Conservation (phyloP, 2,113 vertebrate genomes). For the Neofelis nebulosa region DNA sequence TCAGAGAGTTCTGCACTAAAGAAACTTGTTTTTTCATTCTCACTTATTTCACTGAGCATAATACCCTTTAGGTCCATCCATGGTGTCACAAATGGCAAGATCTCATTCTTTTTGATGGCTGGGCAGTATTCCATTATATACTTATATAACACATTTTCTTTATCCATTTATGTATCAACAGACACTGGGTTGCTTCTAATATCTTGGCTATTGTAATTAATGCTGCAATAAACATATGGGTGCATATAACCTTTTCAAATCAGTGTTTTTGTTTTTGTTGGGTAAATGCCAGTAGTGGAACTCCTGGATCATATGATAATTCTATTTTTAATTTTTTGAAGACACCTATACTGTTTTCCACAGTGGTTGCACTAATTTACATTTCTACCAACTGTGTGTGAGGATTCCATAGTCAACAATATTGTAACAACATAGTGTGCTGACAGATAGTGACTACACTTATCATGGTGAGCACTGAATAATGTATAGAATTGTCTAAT, state of each 20-base stretch:
- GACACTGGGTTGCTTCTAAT: not conserved
- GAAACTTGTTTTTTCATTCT: not conserved
- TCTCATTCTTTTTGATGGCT: not conserved
- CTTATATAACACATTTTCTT: not conserved
- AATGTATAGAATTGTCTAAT: not conserved
- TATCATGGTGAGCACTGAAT: not conserved
- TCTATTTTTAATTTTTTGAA: not conserved
- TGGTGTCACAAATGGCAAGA: not conserved
- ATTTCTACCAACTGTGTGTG: not conserved
- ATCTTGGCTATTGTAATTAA: not conserved
- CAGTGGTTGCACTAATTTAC: not conserved
- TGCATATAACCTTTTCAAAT: not conserved
- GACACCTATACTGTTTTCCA: not conserved
- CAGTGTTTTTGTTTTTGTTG: not conserved
- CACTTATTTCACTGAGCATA: not conserved
- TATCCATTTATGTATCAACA: not conserved
- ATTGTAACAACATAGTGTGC: not conserved
- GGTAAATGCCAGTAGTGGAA: not conserved
- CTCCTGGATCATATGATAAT: not conserved
- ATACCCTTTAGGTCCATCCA: not conserved
- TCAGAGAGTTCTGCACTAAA: not conserved
- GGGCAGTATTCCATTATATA: not conserved
- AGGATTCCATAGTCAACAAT: not conserved
- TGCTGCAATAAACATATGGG: not conserved
- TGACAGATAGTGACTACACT: not conserved